Evolutionary conservation across 2,113 vertebrate genomes (phyloP).

Genomic region (Brachyistius frenatus): DNA sequence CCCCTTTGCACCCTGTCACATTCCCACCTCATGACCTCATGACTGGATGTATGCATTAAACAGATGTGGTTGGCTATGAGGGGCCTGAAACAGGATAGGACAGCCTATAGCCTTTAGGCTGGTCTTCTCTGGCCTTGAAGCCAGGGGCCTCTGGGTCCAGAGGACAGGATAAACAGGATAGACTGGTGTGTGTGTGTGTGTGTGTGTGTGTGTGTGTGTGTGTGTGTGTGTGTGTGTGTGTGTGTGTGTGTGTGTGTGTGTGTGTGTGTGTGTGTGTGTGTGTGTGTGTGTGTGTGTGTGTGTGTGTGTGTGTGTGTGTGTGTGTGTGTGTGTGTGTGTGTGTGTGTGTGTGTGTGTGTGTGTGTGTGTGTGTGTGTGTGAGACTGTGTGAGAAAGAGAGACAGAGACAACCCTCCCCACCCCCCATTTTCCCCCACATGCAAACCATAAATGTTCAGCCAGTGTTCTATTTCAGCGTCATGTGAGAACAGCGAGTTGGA

Average conservation of each 20-base stretch:
- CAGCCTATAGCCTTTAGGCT: conserved; percentile 68
- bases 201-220: conserved; percentile 36
- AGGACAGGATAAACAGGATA: conserved; percentile 75
- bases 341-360: not conserved
- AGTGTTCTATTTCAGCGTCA: conserved; percentile 51
- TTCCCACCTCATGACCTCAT: conserved; percentile 81
- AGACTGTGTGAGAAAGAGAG: conserved; percentile 12
- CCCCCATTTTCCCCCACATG: conserved; percentile 40
- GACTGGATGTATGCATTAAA: conserved; percentile 81
- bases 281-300: not conserved
- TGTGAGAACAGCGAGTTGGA: conserved; percentile 39
- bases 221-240: conserved; percentile 3
- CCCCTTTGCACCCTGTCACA: conserved; percentile 74
- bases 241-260: too few species aligned
- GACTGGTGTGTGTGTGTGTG: conserved; percentile 38
- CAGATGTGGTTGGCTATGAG: conserved; percentile 80
- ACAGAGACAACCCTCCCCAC: conserved; percentile 8
- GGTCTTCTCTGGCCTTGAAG: conserved; percentile 80
- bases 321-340: conserved; percentile 33
- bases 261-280: too few species aligned
- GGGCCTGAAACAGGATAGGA: conserved; percentile 81
- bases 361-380: too few species aligned
- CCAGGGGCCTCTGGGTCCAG: conserved; percentile 70
- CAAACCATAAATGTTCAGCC: conserved; percentile 56
- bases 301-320: conserved; percentile 40